These are phyloP conservation scores for Garra rufa DNA, from an alignment of 2,113 vertebrate genomes.

Conservation along the genomic window DNA sequence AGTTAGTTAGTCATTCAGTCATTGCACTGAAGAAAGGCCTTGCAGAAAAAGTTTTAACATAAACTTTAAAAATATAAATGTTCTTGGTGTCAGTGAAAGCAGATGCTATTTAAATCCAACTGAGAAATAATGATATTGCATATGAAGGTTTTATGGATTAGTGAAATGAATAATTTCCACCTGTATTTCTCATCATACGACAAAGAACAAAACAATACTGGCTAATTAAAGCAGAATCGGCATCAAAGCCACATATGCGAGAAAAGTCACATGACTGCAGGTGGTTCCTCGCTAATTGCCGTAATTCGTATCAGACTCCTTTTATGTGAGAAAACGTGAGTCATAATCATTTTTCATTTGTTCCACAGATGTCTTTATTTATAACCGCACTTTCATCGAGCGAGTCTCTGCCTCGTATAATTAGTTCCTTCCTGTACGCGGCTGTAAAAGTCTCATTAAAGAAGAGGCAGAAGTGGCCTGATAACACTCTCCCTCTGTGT, in stretches of 20 bases:
- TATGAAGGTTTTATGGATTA: neutral
- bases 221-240: neutral
- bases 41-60: neutral
- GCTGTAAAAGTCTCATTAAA: conserved; percentile 51
- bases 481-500: conserved; percentile 52
- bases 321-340: neutral
- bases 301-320: conserved; percentile 16
- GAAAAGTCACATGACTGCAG: conserved; percentile 12
- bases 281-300: neutral
- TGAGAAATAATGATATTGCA: neutral
- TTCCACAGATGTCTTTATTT: conserved; percentile 35
- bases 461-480: conserved; percentile 49
- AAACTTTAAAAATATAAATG: neutral
- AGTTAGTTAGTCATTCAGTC: too few species aligned
- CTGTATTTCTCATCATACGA: neutral
- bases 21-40: too few species aligned
- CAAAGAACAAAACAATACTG: neutral
- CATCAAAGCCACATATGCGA: neutral
- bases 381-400: conserved; percentile 23
- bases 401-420: conserved; percentile 42
- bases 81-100: neutral
- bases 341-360: conserved; percentile 2
- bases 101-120: neutral
- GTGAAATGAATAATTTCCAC: neutral
- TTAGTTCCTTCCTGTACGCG: conserved; percentile 44